Percentiles rank a stretch among this genome's conserved stretches.
phyloP scores from a whole-genome alignment of 1,140 invertebrate genomes.

The Caenorhabditis briggsae region DNA sequence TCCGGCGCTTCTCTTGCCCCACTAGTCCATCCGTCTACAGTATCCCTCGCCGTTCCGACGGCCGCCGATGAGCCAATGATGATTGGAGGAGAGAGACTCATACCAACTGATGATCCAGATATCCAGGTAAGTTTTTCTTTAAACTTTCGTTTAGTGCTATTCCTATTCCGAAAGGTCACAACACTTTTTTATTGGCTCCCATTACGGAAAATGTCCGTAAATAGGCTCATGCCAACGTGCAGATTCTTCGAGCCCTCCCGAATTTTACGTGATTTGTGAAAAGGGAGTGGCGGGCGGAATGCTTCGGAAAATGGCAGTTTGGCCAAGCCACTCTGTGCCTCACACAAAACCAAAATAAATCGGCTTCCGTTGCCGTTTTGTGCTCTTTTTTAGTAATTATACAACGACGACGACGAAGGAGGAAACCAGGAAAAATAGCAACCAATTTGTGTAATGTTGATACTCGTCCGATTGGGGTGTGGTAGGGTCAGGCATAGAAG shows the following conservation, averaged over 20 bases:
- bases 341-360: slow-evolving; percentile 38
- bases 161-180: neutral
- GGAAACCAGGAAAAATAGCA: neutral
- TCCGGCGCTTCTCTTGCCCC: neutral
- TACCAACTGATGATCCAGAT: slow-evolving; percentile 60
- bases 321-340: neutral
- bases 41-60: neutral
- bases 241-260: slow-evolving; percentile 47
- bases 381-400: slow-evolving; percentile 25
- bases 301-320: slow-evolving; percentile 39
- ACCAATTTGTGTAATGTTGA: neutral
- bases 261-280: slow-evolving; percentile 54
- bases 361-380: slow-evolving; percentile 22
- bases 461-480: neutral
- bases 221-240: slow-evolving; percentile 31
- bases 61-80: neutral
- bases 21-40: neutral
- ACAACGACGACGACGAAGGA: neutral
- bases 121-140: slow-evolving; percentile 53
- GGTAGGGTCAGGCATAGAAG: neutral
- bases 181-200: neutral
- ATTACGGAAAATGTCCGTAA: neutral
- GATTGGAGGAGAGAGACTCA: slow-evolving; percentile 14
- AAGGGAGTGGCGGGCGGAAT: slow-evolving; percentile 10
- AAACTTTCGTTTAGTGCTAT: neutral